These are phyloP conservation scores for Nyctereutes procyonoides DNA, from an alignment of 2,113 vertebrate species.

Conservation along the genomic window DNA sequence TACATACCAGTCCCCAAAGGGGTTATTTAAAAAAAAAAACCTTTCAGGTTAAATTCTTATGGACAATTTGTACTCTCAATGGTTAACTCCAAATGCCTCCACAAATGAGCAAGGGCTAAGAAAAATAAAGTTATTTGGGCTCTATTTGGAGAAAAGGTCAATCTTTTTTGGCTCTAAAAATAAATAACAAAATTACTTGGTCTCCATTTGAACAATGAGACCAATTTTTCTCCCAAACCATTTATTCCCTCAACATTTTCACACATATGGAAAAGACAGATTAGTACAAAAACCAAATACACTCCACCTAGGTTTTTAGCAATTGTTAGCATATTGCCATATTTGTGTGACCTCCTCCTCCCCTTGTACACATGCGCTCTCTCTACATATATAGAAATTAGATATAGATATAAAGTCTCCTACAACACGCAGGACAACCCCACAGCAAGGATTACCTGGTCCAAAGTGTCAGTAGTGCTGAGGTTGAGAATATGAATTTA, in stretches of 20 bases:
- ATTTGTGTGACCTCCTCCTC: not conserved
- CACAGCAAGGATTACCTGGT: not conserved
- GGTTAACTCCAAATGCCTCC: not conserved
- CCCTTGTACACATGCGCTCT: not conserved
- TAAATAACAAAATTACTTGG: constrained; percentile 45
- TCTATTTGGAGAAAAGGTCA: not conserved
- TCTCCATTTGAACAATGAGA: not conserved
- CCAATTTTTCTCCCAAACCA: not conserved
- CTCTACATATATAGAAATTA: not conserved
- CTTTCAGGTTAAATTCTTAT: not conserved
- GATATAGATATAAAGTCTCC: not conserved
- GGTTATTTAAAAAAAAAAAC: not conserved
- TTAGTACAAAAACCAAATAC: not conserved
- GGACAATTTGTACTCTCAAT: not conserved
- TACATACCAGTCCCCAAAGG: not conserved
- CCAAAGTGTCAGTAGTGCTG: not conserved
- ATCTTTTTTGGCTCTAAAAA: constrained; percentile 21
- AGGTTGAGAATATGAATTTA: not conserved
- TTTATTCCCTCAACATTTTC: not conserved
- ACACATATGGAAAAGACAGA: not conserved
- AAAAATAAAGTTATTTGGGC: not conserved
- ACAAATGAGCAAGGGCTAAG: constrained; percentile 21
- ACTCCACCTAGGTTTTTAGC: not conserved
- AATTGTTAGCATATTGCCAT: not conserved
- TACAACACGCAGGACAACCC: not conserved